Conservation (phyloP, 1,140 invertebrate species). For the Dendroctonus valens region DNA sequence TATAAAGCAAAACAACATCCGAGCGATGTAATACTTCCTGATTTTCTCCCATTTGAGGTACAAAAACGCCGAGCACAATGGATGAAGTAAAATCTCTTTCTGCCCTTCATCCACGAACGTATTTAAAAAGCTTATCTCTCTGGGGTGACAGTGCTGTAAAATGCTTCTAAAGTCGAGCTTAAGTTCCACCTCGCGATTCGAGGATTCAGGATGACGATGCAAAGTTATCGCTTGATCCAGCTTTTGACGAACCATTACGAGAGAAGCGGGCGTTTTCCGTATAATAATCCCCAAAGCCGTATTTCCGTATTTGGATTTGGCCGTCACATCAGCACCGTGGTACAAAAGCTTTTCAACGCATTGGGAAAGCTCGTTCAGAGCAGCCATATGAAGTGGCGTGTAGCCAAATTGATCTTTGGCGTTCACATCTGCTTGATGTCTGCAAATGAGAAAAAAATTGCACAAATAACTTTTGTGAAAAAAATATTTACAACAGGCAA, state of each 20-base stretch:
- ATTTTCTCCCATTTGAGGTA: conserved; percentile 88
- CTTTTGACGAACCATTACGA: conserved; percentile 73
- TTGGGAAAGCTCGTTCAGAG: conserved; percentile 77
- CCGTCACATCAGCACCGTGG: conserved; percentile 80
- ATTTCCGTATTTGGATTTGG: conserved; percentile 77
- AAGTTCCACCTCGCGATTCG: conserved; percentile 76
- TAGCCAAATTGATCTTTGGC: conserved; percentile 85
- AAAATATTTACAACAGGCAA: too few species aligned
- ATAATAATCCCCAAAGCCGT: conserved; percentile 79
- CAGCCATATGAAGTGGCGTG: conserved; percentile 83
- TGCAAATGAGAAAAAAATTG: conserved; percentile 36
- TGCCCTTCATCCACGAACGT: conserved; percentile 81
- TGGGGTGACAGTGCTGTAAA: conserved; percentile 72
- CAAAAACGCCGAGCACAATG: conserved; percentile 77
- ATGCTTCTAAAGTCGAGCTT: conserved; percentile 77
- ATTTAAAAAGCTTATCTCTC: conserved; percentile 78
- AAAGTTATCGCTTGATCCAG: conserved; percentile 74
- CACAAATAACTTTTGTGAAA: neutral
- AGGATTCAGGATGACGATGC: conserved; percentile 72
- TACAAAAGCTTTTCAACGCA: conserved; percentile 80
- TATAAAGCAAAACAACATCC: conserved; percentile 75
- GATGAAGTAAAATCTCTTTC: conserved; percentile 78
- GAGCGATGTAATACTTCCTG: conserved; percentile 79
- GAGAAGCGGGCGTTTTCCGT: conserved; percentile 76
- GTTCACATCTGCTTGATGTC: conserved; percentile 79